phyloP scores from a whole-genome alignment of 2,888 invertebrate genomes.

The Heteromurus nitidus region DNA sequence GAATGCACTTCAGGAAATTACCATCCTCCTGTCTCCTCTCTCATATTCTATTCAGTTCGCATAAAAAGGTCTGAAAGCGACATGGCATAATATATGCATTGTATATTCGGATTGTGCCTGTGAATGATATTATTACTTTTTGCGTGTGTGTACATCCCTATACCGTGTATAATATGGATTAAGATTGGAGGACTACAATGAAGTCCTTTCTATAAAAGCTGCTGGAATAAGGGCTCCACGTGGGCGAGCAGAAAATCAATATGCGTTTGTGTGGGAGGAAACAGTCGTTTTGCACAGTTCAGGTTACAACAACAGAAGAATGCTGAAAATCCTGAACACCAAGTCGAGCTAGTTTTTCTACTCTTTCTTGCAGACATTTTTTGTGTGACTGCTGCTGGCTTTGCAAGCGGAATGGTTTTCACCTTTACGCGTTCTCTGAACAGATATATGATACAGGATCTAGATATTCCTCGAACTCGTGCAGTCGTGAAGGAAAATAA shows the following conservation, averaged over 20 bases:
- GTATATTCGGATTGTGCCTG: no score
- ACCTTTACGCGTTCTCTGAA: no score
- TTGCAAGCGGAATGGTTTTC: background rate
- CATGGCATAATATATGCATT: no score
- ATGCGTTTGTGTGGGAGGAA: slow-evolving; percentile 58
- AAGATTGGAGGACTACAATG: background rate
- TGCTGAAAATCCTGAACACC: background rate
- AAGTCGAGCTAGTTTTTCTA: background rate
- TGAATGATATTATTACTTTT: no score
- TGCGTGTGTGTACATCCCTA: background rate
- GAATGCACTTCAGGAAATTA: no score
- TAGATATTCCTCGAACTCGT: no score
- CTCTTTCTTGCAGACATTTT: background rate
- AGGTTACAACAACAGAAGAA: slow-evolving; percentile 12
- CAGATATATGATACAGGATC: no score
- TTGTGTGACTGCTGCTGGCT: background rate
- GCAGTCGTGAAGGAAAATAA: no score
- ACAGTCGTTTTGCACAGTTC: background rate
- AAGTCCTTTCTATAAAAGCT: background rate
- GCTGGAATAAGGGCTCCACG: slow-evolving; percentile 25
- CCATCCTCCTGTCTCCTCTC: no score
- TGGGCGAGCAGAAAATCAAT: slow-evolving; percentile 50
- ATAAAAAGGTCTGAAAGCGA: no score
- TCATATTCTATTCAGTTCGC: no score
- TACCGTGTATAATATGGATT: background rate